phyloP scores from a whole-genome alignment of 2,113 vertebrate species.

The Ptilorrhoa leucosticta region DNA sequence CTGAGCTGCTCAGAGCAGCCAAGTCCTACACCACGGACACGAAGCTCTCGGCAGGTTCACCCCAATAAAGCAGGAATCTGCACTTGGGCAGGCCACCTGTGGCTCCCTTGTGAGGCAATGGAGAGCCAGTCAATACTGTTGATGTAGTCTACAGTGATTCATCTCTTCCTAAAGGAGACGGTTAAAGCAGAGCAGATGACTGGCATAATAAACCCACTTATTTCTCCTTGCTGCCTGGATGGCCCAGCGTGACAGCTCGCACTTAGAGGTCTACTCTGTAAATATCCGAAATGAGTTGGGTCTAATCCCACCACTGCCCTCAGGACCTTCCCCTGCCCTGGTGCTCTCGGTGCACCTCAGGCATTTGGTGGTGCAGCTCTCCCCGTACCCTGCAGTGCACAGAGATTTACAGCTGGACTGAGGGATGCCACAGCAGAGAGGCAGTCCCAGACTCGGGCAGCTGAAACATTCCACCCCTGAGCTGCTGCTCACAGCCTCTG shows the following conservation, averaged over 20 bases:
- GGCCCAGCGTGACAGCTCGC: neutral
- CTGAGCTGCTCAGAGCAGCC: constrained; percentile 1
- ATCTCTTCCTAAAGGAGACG: constrained; percentile 14
- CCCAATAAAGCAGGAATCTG: neutral
- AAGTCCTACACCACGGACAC: neutral
- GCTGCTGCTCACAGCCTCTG: neutral
- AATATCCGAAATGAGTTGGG: neutral
- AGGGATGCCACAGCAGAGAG: neutral
- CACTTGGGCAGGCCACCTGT: neutral
- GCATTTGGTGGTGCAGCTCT: neutral
- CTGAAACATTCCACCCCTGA: neutral
- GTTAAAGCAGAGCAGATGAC: constrained; percentile 9
- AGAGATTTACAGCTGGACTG: neutral
- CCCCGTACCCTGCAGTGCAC: neutral
- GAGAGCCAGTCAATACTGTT: constrained; percentile 15
- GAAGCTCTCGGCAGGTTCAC: neutral
- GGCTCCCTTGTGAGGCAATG: neutral
- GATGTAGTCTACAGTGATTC: neutral
- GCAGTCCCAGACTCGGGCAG: neutral
- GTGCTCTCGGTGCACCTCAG: neutral
- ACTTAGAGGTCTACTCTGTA: neutral
- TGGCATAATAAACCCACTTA: neutral
- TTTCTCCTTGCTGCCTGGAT: neutral
- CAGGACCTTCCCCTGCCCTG: neutral
- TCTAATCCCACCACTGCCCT: neutral